Evolutionary conservation across 2,888 invertebrate genomes (phyloP).

Genomic region (Cyaniris semiargus): DNA sequence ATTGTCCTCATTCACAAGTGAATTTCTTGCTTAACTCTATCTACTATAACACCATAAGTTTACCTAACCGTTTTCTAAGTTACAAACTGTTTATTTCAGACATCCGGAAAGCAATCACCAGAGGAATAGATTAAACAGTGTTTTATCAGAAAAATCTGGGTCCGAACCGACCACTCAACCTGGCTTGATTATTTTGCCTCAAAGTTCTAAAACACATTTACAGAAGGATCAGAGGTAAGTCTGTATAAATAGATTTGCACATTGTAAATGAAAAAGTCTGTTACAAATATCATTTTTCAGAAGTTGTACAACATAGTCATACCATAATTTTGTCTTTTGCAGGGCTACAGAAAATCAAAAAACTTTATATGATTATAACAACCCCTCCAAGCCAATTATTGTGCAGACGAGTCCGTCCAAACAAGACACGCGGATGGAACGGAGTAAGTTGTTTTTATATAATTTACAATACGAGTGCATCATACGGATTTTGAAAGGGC

Average conservation of each 20-base stretch:
- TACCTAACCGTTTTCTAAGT: too few relatives aligned
- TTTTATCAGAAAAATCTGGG: slow-evolving; percentile 61
- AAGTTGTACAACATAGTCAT: neutral
- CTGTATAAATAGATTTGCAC: neutral
- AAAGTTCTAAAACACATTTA: slow-evolving; percentile 60
- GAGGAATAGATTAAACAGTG: slow-evolving; percentile 60
- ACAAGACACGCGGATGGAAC: slow-evolving; percentile 67
- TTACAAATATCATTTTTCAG: neutral
- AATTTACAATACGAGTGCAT: neutral
- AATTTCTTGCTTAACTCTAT: too few relatives aligned
- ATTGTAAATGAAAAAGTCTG: neutral
- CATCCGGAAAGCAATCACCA: slow-evolving; percentile 57
- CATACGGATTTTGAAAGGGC: too few relatives aligned
- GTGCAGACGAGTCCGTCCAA: slow-evolving; percentile 77
- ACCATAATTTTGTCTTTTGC: neutral
- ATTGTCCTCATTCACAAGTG: too few relatives aligned
- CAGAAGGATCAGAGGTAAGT: slow-evolving; percentile 67
- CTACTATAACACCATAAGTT: neutral
- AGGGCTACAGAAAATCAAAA: slow-evolving; percentile 63
- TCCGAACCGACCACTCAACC: slow-evolving; percentile 64
- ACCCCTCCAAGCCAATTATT: slow-evolving; percentile 85
- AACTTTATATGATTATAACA: slow-evolving; percentile 70
- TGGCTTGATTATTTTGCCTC: slow-evolving; percentile 68
- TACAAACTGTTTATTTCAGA: slow-evolving; percentile 32
- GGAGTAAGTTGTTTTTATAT: slow-evolving; percentile 53